Base-by-base conservation (phyloP, 2,888 invertebrate species). In the Megastigmus dorsalis region DNA sequence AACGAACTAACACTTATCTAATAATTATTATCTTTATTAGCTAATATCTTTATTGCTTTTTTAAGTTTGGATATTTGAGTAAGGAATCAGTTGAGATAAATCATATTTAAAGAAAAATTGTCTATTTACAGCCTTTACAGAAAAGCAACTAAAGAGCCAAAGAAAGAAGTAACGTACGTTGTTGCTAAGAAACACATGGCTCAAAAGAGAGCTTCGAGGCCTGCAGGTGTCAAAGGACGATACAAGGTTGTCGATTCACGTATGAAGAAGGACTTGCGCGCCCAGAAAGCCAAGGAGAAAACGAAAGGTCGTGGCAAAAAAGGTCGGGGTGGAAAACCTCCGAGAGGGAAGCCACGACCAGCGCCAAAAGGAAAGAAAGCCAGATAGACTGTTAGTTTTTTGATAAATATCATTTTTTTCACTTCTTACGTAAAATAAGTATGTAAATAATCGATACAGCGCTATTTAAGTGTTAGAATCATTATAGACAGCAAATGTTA, bases 211-310 rank as follows among this genome's bases (percentile, higher is more conserved):
- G 93, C 93, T 74, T 90, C 91, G 62, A 91, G 97, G 79, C 98
- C 98, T 6, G 89, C 93, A 0, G 97, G 97, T 48, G 94, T 97
- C 23, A 96, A 96, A 88, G 98, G 98, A 65, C 94, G 92, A 36
- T 98, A 95, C 88, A 96, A 94, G 88, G 94, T 98, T n/a, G 99
- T 99, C 4, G 99, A 99, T 91, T 93, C 95, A 1, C 91, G 99
- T 80, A 94, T 98, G 94, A 99, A 98, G 89, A 98, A 98, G 88
- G 99, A 99, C 87, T 89, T 94, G 83, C 91, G 94, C 76, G 92
- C 94, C 0, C 89, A 91, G 80, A 92, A 92, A 85, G 89, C 90
- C 15, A 91, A 90, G 84, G 91, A 91, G 85, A 92, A 91, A 88
- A 91, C 90, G 38, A 91, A 83, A 74, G 84, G 83, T 71, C 84